A percentile compares a stretch with the other conserved stretches of the same genome.
Evolutionary conservation across 1,140 invertebrate species (phyloP).

Genomic region (Calephelis nemesis): DNA sequence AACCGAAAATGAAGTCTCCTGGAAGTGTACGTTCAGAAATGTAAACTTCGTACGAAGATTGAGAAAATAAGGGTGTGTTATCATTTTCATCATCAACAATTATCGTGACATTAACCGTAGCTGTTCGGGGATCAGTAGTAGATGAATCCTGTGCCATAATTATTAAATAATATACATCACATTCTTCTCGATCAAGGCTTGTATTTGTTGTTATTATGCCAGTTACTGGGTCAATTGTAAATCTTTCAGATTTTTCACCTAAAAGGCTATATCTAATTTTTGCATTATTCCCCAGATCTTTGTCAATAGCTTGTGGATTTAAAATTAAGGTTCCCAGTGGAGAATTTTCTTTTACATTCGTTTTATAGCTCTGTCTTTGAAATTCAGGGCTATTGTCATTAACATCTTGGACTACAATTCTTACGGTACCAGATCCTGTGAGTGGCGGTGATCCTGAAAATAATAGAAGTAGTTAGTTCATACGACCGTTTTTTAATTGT

Average conservation of each 20-base stretch:
- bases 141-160: constrained; percentile 93
- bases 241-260: constrained; percentile 88
- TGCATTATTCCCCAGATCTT: constrained; percentile 90
- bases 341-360: constrained; percentile 88
- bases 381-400: constrained; percentile 96
- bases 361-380: constrained; percentile 87
- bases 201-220: constrained; percentile 87
- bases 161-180: constrained; percentile 87
- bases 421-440: constrained; percentile 92
- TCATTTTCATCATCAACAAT: constrained; percentile 91
- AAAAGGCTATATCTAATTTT: constrained; percentile 90
- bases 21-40: constrained; percentile 87
- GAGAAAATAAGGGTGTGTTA: constrained; percentile 89
- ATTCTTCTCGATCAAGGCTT: constrained; percentile 89
- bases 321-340: constrained; percentile 86
- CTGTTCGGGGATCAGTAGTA: constrained; percentile 87
- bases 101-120: constrained; percentile 90
- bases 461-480: constrained; percentile 31
- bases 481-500: no score
- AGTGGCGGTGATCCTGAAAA: constrained; percentile 90
- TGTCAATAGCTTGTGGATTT: constrained; percentile 87
- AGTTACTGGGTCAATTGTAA: constrained; percentile 86
- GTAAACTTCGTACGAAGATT: constrained; percentile 85
- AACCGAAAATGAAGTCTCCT: constrained; percentile 93
- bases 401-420: constrained; percentile 93